phyloP scores from a whole-genome alignment of 2,113 vertebrate genomes.

The Dissostichus mawsoni region DNA sequence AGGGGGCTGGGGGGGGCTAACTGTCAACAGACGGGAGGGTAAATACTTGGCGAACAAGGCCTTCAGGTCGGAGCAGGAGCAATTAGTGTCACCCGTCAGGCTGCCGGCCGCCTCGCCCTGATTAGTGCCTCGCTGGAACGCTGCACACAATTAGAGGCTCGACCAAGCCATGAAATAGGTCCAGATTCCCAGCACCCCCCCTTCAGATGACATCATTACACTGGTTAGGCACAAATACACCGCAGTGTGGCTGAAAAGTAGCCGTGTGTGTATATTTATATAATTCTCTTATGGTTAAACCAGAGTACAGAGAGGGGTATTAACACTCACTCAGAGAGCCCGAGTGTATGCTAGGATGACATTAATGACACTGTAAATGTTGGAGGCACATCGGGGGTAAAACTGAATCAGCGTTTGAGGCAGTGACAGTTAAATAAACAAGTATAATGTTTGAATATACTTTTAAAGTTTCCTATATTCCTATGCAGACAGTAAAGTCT shows the following conservation, averaged over 20 bases:
- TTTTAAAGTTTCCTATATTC: background rate
- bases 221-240: conserved; percentile 25
- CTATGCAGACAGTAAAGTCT: background rate
- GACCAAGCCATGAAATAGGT: conserved; percentile 51
- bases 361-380: conserved; percentile 32
- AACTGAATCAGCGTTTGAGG: conserved; percentile 4
- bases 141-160: conserved; percentile 66
- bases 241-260: conserved; percentile 10
- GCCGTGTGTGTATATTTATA: conserved; percentile 22
- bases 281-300: background rate
- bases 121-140: conserved; percentile 66
- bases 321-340: conserved; percentile 5
- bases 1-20: conserved; percentile 6
- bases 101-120: conserved; percentile 38
- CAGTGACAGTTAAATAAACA: conserved; percentile 17
- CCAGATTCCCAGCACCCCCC: conserved; percentile 1
- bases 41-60: conserved; percentile 69
- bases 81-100: conserved; percentile 72
- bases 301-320: conserved; percentile 13
- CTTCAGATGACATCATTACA: conserved; percentile 43
- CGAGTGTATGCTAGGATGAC: background rate
- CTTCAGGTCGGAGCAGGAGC: conserved; percentile 61
- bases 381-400: background rate
- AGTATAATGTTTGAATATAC: background rate
- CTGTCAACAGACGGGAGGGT: conserved; percentile 62